Base-by-base conservation (phyloP, 1,140 invertebrate species). In the Coelopa frigida region DNA sequence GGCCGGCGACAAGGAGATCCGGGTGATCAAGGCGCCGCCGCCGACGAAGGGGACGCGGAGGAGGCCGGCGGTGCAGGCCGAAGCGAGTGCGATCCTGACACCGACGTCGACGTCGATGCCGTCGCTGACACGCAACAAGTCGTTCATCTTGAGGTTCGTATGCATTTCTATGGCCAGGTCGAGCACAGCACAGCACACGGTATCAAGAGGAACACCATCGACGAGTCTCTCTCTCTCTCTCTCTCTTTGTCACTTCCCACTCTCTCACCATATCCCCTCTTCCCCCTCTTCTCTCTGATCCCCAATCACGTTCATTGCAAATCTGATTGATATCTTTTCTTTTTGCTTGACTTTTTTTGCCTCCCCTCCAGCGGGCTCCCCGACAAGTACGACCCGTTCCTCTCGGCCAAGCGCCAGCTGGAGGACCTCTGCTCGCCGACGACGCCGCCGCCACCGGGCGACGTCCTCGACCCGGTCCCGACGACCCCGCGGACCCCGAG, bases 341-440 rank as follows among this genome's bases (percentile, higher is more conserved):
- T n/a, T n/a, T n/a, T n/a, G n/a, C n/a, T n/a, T n/a, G n/a, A n/a
- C n/a, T n/a, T n/a, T n/a, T n/a, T n/a, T n/a, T n/a, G n/a, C n/a
- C n/a, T n/a, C n/a, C n/a, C n/a, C n/a, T 73, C 40, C 60, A 75
- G 74, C 39, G 72, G 72, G 27, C 46, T 57, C 5, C 50, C 50
- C 42, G 65, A 72, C 41, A 70, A 72, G 17, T 84, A 84, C 63
- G 77, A 84, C 64, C 82, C 82, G 26, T 84, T 81, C 63, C 57
- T 78, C 23, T 72, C 76, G 47, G 82, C 82, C 3, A 80, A 83
- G 54, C 73, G 76, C n/a, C 82, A 85, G 64, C 74, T 84, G 57
- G 76, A 79, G 61, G 81, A 84, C 51, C 71, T 83, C 8, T 72
- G 81, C 45, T 77, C 73, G 21, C 71, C 57, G 58, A 68, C 49